phyloP scores from a whole-genome alignment of 2,888 invertebrate genomes.

The Zootermopsis nevadensis region DNA sequence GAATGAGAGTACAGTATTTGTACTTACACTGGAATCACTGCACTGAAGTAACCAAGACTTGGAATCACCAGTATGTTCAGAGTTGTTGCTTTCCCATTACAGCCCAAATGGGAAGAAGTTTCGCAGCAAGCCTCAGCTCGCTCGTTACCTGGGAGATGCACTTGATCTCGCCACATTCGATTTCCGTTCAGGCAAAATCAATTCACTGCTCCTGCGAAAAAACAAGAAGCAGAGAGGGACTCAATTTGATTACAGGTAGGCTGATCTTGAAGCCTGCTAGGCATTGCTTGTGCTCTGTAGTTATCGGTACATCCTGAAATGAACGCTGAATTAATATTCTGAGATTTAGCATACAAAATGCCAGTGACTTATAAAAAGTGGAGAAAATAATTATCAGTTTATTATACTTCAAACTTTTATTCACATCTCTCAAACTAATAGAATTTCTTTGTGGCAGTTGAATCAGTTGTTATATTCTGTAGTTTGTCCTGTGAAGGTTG shows the following conservation, averaged over 20 bases:
- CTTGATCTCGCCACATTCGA: slow-evolving; percentile 86
- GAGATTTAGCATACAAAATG: no score
- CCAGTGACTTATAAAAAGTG: no score
- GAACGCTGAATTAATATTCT: no score
- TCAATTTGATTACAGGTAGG: slow-evolving; percentile 77
- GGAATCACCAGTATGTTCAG: slow-evolving; percentile 26
- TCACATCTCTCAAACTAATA: no score
- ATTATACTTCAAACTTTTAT: no score
- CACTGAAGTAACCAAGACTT: no score
- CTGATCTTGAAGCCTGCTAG: slow-evolving; percentile 45
- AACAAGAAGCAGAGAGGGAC: slow-evolving; percentile 75
- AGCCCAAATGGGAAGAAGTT: slow-evolving; percentile 87
- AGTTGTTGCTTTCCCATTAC: slow-evolving; percentile 57
- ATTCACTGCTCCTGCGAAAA: slow-evolving; percentile 76
- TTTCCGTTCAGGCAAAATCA: slow-evolving; percentile 83
- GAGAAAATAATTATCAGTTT: no score
- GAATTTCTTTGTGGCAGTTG: no score
- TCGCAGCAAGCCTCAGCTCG: slow-evolving; percentile 84
- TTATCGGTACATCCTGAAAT: background rate
- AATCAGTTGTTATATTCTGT: no score
- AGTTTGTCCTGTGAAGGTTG: no score
- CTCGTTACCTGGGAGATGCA: slow-evolving; percentile 79
- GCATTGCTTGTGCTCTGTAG: background rate
- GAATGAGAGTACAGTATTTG: background rate
- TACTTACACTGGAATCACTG: no score